A percentile compares a stretch with the other conserved stretches of the same genome.
phyloP scores from a whole-genome alignment of 2,113 vertebrate species.

The Salvelinus namaycush region DNA sequence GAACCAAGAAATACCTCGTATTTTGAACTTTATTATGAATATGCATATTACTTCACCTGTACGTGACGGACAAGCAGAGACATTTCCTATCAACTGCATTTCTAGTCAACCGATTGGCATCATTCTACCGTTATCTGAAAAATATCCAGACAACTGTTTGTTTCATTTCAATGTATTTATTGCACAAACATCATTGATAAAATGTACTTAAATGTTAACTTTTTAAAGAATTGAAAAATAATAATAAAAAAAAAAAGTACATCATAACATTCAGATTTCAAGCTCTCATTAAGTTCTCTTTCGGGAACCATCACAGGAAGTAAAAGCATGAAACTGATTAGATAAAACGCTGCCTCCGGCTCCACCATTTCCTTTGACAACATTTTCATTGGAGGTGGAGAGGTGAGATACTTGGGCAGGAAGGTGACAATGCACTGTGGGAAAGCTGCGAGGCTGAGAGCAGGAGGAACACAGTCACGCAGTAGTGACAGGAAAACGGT shows the following conservation, averaged over 20 bases:
- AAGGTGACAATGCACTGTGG: slow-evolving; percentile 8
- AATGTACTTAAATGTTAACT: slow-evolving; percentile 66
- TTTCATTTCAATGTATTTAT: slow-evolving; percentile 68
- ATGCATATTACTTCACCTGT: slow-evolving; percentile 12
- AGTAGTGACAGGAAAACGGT: not conserved
- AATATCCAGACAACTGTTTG: not conserved
- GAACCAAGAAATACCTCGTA: slow-evolving; percentile 71
- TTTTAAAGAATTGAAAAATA: slow-evolving; percentile 53
- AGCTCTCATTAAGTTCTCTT: slow-evolving; percentile 33
- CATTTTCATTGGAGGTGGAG: not conserved
- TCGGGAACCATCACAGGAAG: slow-evolving; percentile 34
- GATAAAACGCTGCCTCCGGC: slow-evolving; percentile 15
- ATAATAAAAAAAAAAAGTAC: slow-evolving; percentile 16
- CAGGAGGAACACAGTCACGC: not conserved
- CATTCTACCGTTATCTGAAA: not conserved
- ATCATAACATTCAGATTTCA: slow-evolving; percentile 37
- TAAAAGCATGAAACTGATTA: slow-evolving; percentile 31
- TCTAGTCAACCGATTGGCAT: not conserved
- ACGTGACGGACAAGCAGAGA: not conserved
- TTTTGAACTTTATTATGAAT: slow-evolving; percentile 52
- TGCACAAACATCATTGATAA: slow-evolving; percentile 79
- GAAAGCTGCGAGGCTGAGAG: slow-evolving; percentile 6
- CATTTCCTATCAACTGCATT: not conserved
- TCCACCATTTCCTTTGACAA: slow-evolving; percentile 33
- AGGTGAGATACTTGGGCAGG: not conserved